A percentile compares a stretch with the other conserved stretches of the same genome.
Evolutionary conservation across 1,140 invertebrate species (phyloP).

Genomic region (Steinernema feltiae): DNA sequence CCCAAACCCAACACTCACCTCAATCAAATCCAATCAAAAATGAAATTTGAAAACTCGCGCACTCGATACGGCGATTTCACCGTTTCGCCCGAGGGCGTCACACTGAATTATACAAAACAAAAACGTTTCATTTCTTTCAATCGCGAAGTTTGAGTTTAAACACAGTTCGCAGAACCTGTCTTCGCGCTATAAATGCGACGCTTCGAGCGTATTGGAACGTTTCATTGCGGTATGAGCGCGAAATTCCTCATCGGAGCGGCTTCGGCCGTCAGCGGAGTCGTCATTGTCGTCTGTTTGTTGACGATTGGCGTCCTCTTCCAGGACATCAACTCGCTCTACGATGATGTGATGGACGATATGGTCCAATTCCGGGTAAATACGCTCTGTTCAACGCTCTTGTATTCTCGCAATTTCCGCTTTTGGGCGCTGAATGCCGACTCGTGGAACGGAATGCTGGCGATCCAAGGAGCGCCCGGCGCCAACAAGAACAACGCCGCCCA

Average conservation of each 20-base stretch:
- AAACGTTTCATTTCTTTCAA: background rate
- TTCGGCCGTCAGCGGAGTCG: constrained; percentile 18
- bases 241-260: background rate
- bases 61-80: too few species aligned
- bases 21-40: too few species aligned
- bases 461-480: background rate
- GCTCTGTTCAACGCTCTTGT: background rate
- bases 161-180: background rate
- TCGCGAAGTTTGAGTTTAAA: background rate
- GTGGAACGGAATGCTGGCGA: background rate
- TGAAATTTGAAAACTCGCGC: too few species aligned
- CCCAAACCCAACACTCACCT: too few species aligned
- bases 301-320: constrained; percentile 22
- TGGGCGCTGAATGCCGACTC: background rate
- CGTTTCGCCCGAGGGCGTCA: constrained; percentile 9
- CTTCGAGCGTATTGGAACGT: background rate
- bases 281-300: constrained; percentile 22
- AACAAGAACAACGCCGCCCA: constrained; percentile 3
- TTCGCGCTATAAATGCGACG: background rate
- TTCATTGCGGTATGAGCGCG: background rate
- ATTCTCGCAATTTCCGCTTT: background rate
- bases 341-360: constrained; percentile 26
- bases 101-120: background rate
- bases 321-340: constrained; percentile 31
- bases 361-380: constrained; percentile 22